Conservation (phyloP, 2,113 vertebrate genomes). For the Spilogale gracilis region DNA sequence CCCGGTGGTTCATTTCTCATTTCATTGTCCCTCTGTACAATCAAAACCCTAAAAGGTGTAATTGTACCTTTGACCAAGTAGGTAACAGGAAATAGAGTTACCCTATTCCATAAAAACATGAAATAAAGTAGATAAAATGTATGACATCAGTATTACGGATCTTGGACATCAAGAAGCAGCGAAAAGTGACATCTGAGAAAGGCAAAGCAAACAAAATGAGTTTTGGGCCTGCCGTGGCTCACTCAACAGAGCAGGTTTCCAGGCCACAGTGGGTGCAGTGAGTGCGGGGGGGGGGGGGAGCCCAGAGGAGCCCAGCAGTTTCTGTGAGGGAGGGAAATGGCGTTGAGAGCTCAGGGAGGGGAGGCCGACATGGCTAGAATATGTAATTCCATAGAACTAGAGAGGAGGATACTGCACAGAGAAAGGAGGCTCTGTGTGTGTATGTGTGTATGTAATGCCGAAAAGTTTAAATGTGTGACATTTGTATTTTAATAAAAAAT, state of each 20-base stretch:
- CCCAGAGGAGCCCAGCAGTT: neutral
- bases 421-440: neutral
- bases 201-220: neutral
- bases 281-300: neutral
- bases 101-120: neutral
- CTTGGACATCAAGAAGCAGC: neutral
- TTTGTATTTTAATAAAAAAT: neutral
- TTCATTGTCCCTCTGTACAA: neutral
- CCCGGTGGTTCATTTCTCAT: neutral
- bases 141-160: neutral
- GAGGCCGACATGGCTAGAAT: neutral
- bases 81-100: neutral
- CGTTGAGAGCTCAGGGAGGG: neutral
- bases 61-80: neutral
- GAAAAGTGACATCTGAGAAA: neutral
- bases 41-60: neutral
- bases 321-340: neutral
- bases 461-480: neutral
- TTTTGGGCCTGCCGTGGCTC: neutral
- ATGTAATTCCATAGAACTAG: neutral
- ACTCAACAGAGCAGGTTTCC: neutral
- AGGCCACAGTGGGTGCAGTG: fast-evolving
- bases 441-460: neutral
- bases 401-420: neutral
- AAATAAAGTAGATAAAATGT: neutral